Evolutionary conservation across 2,113 vertebrate species (phyloP).

Genomic region (Propithecus coquereli): DNA sequence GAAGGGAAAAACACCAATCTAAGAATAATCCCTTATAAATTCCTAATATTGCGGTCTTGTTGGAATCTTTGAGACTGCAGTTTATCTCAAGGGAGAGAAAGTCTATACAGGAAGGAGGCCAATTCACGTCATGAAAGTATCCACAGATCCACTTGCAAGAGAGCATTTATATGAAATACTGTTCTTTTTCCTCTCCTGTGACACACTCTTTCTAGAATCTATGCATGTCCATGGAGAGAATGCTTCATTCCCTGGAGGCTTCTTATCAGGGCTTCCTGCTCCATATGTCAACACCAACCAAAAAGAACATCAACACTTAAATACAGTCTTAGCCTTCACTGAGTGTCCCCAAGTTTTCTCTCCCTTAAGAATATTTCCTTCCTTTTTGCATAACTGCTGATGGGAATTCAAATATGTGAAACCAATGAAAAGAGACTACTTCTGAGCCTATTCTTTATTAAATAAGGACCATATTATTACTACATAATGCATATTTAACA

Average conservation of each 20-base stretch:
- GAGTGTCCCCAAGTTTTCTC: background rate
- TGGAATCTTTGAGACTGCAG: background rate
- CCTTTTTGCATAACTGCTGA: background rate
- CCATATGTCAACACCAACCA: background rate
- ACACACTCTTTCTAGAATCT: background rate
- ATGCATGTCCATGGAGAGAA: background rate
- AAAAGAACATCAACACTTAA: background rate
- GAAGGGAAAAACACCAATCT: constrained; percentile 46
- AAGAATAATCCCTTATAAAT: constrained; percentile 41
- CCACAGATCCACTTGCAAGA: background rate
- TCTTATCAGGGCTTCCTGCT: background rate
- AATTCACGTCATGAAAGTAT: background rate
- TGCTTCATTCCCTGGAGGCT: background rate
- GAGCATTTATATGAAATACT: background rate
- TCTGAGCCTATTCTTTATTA: background rate
- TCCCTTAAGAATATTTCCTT: background rate
- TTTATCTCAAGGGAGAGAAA: constrained; percentile 38
- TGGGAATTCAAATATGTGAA: background rate
- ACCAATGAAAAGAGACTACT: background rate
- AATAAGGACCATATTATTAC: background rate
- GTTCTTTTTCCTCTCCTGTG: background rate
- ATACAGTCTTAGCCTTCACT: background rate
- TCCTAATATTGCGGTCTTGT: background rate
- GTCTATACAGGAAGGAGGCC: background rate
- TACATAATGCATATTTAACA: constrained; percentile 13